These are phyloP conservation scores for Drosophila subobscura DNA, from an alignment of 1,140 invertebrate species.

Conservation along the genomic window DNA sequence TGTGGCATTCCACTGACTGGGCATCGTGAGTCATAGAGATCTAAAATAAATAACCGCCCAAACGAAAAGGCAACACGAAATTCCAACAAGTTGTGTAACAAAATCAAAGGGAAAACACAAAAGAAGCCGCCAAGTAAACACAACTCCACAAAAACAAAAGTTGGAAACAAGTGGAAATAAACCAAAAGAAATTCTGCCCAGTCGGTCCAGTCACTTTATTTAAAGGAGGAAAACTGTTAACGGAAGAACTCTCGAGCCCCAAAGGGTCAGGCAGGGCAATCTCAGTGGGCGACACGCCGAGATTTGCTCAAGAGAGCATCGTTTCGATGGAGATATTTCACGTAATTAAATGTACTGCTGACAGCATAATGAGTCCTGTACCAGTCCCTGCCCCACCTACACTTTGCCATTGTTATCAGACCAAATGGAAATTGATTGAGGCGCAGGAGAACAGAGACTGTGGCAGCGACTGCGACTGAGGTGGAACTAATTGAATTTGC, in stretches of 20 bases:
- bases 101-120: slow-evolving; percentile 63
- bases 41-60: slow-evolving; percentile 30
- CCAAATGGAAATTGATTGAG: slow-evolving; percentile 46
- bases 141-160: slow-evolving; percentile 21
- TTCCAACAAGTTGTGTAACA: slow-evolving; percentile 40
- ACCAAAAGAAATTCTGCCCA: slow-evolving; percentile 45
- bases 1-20: too few species aligned
- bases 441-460: background rate
- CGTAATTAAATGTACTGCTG: slow-evolving; percentile 71
- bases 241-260: slow-evolving; percentile 6
- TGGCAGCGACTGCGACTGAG: slow-evolving; percentile 4
- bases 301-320: slow-evolving; percentile 7
- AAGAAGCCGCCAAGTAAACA: slow-evolving; percentile 64
- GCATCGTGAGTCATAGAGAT: background rate
- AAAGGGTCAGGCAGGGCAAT: slow-evolving; percentile 20
- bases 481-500: slow-evolving; percentile 50
- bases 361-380: slow-evolving; percentile 61
- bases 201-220: slow-evolving; percentile 20
- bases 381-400: background rate
- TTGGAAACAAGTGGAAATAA: slow-evolving; percentile 54
- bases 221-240: background rate
- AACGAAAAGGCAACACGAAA: slow-evolving; percentile 28
- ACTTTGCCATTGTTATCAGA: slow-evolving; percentile 20
- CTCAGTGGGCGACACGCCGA: background rate
- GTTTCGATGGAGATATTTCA: slow-evolving; percentile 54